These are phyloP conservation scores for Sabatieria punctata DNA, from an alignment of 2,888 invertebrate genomes.

Conservation along the genomic window DNA sequence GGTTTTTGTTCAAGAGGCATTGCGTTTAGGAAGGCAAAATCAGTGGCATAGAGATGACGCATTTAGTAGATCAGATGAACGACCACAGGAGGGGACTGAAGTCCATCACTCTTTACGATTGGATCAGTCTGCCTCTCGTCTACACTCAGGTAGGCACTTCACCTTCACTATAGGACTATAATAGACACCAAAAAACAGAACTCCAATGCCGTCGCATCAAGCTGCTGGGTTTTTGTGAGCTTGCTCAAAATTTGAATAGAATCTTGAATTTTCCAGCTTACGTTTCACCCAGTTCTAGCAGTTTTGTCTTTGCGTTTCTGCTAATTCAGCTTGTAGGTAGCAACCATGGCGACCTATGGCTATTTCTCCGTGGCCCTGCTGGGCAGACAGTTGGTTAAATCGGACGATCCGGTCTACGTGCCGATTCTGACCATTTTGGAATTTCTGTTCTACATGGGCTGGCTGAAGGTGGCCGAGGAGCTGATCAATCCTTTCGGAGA, in stretches of 20 bases:
- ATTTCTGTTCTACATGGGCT: conserved; percentile 3
- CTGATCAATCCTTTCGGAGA: conserved; percentile 3
- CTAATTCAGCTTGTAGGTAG: too few relatives aligned
- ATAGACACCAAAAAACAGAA: too few relatives aligned
- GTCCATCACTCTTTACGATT: neutral
- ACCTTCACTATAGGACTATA: neutral
- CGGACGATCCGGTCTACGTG: neutral
- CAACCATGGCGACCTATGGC: conserved; percentile 1
- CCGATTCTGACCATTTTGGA: neutral
- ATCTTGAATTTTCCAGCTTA: too few relatives aligned
- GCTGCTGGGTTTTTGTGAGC: too few relatives aligned
- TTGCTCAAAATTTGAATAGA: too few relatives aligned
- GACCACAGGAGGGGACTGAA: conserved; percentile 1
- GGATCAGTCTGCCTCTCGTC: conserved; percentile 2
- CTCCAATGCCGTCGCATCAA: too few relatives aligned
- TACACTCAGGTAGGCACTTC: neutral
- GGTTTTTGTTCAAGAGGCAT: too few relatives aligned
- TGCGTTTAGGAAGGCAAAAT: neutral
- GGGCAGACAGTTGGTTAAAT: neutral
- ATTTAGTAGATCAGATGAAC: neutral
- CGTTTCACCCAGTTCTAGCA: too few relatives aligned
- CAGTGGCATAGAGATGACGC: neutral
- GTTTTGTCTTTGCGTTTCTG: too few relatives aligned
- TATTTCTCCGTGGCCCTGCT: neutral
- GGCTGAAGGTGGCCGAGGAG: conserved; percentile 3